Conservation (phyloP, 2,113 vertebrate genomes). For the Pelecanus crispus region DNA sequence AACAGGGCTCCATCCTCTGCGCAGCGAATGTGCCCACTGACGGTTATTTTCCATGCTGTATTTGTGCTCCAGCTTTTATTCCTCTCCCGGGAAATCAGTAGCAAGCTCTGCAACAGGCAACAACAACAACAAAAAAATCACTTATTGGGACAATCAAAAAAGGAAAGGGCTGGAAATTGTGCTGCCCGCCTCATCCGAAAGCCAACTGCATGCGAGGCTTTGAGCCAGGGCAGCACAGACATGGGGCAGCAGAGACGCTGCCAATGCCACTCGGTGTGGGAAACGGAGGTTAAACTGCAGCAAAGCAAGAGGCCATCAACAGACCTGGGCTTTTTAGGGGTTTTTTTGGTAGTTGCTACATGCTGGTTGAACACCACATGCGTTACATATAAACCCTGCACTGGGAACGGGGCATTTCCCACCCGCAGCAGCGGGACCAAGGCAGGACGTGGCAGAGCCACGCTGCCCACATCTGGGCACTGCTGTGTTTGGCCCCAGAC, state of each 20-base stretch:
- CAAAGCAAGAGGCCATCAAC: background rate
- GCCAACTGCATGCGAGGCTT: accelerated
- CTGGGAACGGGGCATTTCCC: background rate
- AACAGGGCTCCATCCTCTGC: background rate
- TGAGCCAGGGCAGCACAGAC: background rate
- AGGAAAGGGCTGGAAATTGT: background rate
- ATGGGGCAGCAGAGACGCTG: accelerated
- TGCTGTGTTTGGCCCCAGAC: background rate
- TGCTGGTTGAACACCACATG: accelerated
- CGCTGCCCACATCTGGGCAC: accelerated
- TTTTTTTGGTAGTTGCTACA: background rate
- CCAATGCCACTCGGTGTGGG: accelerated
- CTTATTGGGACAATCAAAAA: background rate
- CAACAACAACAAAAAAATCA: background rate
- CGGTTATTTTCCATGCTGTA: background rate
- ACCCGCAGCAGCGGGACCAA: accelerated
- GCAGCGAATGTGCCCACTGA: accelerated
- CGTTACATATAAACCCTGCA: background rate
- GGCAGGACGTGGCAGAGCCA: background rate
- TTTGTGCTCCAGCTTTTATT: background rate
- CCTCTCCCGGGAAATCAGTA: conserved; percentile 11
- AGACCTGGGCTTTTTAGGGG: background rate
- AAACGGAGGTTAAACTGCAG: accelerated
- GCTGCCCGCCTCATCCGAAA: background rate
- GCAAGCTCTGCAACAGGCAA: background rate